Evolutionary conservation across 2,797 vertebrate genomes (phyloP), one percentile per base, ranked within the genome.

Genomic region (Darevskia nairensis): DNA sequence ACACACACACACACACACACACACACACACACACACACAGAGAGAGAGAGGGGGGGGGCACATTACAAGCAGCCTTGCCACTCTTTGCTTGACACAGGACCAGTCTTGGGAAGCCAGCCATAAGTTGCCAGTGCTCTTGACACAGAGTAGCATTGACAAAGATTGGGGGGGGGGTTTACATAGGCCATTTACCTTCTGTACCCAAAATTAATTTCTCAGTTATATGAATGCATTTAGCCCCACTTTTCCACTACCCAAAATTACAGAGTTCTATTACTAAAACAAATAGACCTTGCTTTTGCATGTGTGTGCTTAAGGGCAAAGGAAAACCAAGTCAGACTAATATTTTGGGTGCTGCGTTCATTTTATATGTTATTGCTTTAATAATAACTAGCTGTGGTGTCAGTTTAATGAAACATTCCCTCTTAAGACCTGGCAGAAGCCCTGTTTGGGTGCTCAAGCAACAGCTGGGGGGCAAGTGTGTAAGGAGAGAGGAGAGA

Each of bases 321-420:
- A 93, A 94, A 93, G 90, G 91, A 94, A 50, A 94, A 75, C 17
- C 9, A 90, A 93, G 66, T 90, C 86, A 95, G 94, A 92, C 81
- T 91, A 89, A 85, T 88, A 90, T 72, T 94, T 94, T 4, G 50
- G 13, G 50, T 55, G 50, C 13, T 55, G 50, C 50, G 13, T 55
- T 55, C 50, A 55, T 55, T 55, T 55, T 15, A 55, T 55, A 15
- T 55, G 50, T 55, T 15, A 55, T 55, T 55, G 50, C 50, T 55
- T 55, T 55, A 55, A 55, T 55, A 55, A 55, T 55, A 55, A 55
- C 50, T 8, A 27, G 27, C 66, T 68, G 21, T 35, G 17, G 32
- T 35, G 6, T 15, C 17, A 32, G 32, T 74, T 19, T 21, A 74
- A 19, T 19, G 32, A 39, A 74, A 35, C n/a, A 39, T 74, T 74